Evolutionary conservation across 1,140 invertebrate genomes (phyloP).

Genomic region (Thaumatotibia leucotreta): DNA sequence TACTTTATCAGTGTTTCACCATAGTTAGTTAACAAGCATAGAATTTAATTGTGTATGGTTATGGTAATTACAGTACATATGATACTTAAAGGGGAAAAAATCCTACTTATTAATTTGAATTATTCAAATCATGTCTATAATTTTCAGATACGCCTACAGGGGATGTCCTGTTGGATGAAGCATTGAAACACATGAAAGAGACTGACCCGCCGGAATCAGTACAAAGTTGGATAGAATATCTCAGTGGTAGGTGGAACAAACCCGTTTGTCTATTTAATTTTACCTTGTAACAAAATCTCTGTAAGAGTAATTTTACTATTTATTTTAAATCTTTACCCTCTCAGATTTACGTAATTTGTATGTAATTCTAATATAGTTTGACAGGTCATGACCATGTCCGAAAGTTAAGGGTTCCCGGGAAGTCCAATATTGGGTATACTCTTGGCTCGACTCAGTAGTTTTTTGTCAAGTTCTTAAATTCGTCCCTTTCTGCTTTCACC

Average conservation of each 20-base stretch:
- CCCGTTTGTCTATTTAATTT: slow-evolving; percentile 18
- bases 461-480: too few relatives aligned
- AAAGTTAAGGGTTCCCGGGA: too few relatives aligned
- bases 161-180: slow-evolving; percentile 98
- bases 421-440: too few relatives aligned
- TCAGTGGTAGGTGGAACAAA: slow-evolving; percentile 87
- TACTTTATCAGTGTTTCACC: too few relatives aligned
- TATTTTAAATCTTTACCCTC: too few relatives aligned
- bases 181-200: slow-evolving; percentile 98
- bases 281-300: neutral
- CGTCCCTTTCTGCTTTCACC: too few relatives aligned
- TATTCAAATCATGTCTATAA: too few relatives aligned
- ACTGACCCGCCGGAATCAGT: slow-evolving; percentile 98
- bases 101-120: neutral
- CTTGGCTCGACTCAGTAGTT: too few relatives aligned
- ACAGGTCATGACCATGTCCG: too few relatives aligned
- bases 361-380: too few relatives aligned
- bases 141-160: slow-evolving; percentile 92
- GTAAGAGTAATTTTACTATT: too few relatives aligned
- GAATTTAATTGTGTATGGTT: neutral
- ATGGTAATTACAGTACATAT: neutral
- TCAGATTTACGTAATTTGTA: too few relatives aligned
- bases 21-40: neutral
- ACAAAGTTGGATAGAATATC: slow-evolving; percentile 99
- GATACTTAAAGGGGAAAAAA: neutral